These are phyloP conservation scores for Cryptotis parvus DNA, from an alignment of 2,113 vertebrate species.

Conservation along the genomic window DNA sequence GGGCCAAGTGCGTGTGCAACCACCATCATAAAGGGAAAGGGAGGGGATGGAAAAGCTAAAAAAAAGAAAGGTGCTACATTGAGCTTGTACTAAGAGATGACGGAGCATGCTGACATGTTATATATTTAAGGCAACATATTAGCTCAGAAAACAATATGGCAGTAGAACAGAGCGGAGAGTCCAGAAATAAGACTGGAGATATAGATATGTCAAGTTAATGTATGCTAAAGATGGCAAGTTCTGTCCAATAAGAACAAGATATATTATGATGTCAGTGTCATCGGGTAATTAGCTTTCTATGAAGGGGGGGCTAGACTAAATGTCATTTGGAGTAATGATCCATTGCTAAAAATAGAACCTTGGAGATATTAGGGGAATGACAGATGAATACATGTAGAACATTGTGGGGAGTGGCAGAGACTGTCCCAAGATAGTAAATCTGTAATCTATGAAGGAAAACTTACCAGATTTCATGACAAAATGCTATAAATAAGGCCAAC, in stretches of 20 bases:
- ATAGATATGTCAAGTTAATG: neutral
- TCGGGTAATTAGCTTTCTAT: neutral
- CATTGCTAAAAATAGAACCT: conserved; percentile 32
- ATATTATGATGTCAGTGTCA: neutral
- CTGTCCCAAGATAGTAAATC: no score
- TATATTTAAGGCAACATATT: neutral
- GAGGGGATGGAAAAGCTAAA: conserved; percentile 31
- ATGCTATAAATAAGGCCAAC: neutral
- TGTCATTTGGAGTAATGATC: conserved; percentile 13
- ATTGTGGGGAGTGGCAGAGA: neutral
- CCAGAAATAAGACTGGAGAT: neutral
- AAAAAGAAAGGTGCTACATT: neutral
- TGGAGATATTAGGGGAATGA: conserved; percentile 1
- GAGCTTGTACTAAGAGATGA: neutral
- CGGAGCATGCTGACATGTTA: neutral
- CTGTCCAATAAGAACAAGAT: conserved; percentile 19
- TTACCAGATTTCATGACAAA: neutral
- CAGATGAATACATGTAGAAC: neutral
- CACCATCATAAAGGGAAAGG: neutral
- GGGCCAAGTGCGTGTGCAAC: no score
- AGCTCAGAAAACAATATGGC: neutral
- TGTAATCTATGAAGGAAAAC: no score
- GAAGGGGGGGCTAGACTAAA: neutral
- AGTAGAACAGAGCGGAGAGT: neutral
- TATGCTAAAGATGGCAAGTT: neutral